phyloP scores from a whole-genome alignment of 2,888 invertebrate species.

The Apotomis capreana region DNA sequence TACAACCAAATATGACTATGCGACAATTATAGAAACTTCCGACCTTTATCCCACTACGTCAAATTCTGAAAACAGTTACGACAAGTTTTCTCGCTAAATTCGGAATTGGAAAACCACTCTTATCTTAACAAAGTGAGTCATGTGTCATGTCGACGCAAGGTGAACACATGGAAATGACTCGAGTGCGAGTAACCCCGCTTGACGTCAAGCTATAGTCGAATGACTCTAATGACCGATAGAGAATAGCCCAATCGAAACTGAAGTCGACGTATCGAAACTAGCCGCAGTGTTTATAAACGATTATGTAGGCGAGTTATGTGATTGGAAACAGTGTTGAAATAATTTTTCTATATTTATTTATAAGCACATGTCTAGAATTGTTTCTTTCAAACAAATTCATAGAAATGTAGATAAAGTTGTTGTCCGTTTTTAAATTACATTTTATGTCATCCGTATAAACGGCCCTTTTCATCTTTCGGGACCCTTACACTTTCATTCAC shows the following conservation, averaged over 20 bases:
- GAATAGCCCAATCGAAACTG: constrained; percentile 20
- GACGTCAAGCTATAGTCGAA: constrained; percentile 29
- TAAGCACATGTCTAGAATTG: background rate
- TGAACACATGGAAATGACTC: constrained; percentile 4
- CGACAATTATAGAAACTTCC: constrained; percentile 16
- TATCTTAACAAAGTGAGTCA: constrained; percentile 32
- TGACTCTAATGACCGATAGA: constrained; percentile 10
- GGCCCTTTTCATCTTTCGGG: no score
- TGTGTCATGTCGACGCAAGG: constrained; percentile 22
- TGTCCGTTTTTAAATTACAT: no score
- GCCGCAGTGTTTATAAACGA: background rate
- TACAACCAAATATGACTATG: background rate
- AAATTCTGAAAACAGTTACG: constrained; percentile 21
- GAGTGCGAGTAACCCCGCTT: constrained; percentile 31
- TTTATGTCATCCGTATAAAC: no score
- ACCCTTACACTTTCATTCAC: no score
- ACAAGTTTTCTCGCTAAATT: constrained; percentile 31
- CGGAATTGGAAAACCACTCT: constrained; percentile 27
- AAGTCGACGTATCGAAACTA: constrained; percentile 16
- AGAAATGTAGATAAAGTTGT: no score
- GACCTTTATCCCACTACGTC: constrained; percentile 14
- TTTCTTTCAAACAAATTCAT: no score
- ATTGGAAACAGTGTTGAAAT: background rate
- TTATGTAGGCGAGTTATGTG: background rate
- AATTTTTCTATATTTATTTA: background rate